phyloP scores from a whole-genome alignment of 1,140 invertebrate species.

The Drosophila arawakana region DNA sequence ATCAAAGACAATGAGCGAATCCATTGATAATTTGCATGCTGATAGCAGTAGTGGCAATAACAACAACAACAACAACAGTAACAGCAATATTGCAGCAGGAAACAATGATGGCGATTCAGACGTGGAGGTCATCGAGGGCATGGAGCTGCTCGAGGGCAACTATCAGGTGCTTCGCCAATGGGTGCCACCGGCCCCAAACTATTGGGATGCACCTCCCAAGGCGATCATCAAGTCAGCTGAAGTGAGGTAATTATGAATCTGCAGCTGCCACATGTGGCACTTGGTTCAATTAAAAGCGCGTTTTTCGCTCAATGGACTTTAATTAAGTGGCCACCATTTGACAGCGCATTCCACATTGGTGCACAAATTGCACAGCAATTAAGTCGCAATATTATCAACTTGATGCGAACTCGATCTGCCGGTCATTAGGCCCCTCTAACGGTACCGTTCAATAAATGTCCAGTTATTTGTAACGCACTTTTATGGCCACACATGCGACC shows the following conservation, averaged over 20 bases:
- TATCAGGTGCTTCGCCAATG: conserved; percentile 82
- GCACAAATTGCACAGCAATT: conserved; percentile 80
- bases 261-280: neutral
- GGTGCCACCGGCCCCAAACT: conserved; percentile 82
- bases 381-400: conserved; percentile 42
- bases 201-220: conserved; percentile 83
- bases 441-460: conserved; percentile 64
- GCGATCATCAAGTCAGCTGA: conserved; percentile 83
- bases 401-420: conserved; percentile 21
- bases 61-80: conserved; percentile 49
- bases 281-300: conserved; percentile 41
- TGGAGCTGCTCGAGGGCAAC: conserved; percentile 83
- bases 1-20: conserved; percentile 66
- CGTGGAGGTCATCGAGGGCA: conserved; percentile 83
- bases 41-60: conserved; percentile 48
- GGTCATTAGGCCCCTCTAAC: conserved; percentile 55
- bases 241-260: conserved; percentile 73
- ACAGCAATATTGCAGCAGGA: conserved; percentile 18
- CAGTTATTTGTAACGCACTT: conserved; percentile 80
- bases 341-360: conserved; percentile 68
- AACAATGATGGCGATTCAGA: conserved; percentile 73
- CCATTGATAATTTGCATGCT: conserved; percentile 69
- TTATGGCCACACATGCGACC: conserved; percentile 69
- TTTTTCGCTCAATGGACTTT: conserved; percentile 59
- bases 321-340: conserved; percentile 77